Percentiles rank a stretch among this genome's conserved stretches.
Evolutionary conservation across 2,888 invertebrate species (phyloP).

Genomic region (Chymomyza caudatula): DNA sequence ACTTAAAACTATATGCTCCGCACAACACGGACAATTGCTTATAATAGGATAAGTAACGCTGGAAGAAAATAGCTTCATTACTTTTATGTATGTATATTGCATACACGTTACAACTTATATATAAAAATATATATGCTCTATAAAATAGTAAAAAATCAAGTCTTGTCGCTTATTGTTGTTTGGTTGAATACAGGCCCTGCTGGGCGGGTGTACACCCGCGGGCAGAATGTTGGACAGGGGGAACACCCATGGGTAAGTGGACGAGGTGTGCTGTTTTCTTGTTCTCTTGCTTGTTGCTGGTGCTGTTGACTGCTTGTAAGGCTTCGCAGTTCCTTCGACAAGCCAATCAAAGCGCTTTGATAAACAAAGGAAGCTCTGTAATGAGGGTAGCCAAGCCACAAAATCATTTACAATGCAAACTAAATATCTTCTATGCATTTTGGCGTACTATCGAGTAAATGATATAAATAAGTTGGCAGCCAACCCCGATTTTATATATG

Average conservation of each 20-base stretch:
- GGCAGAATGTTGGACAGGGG: slow-evolving; percentile 15
- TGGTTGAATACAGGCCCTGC: slow-evolving; percentile 47
- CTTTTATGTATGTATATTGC: no score
- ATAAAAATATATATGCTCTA: not conserved
- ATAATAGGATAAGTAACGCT: no score
- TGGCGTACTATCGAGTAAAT: not conserved
- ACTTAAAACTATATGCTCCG: no score
- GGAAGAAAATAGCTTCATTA: no score
- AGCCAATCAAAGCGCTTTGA: slow-evolving; percentile 11
- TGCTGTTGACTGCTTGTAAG: slow-evolving; percentile 16
- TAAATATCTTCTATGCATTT: not conserved
- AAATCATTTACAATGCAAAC: slow-evolving; percentile 32
- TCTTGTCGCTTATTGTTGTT: not conserved
- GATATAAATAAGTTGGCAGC: not conserved
- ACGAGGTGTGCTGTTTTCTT: slow-evolving; percentile 1
- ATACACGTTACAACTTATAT: not conserved
- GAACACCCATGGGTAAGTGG: slow-evolving; percentile 46
- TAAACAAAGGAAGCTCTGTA: slow-evolving; percentile 17
- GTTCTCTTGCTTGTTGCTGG: slow-evolving; percentile 14
- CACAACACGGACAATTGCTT: no score
- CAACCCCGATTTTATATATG: not conserved
- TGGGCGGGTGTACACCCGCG: slow-evolving; percentile 46
- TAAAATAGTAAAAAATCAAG: slow-evolving; percentile 13
- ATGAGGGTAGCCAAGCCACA: not conserved
- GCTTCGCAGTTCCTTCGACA: slow-evolving; percentile 27